phyloP scores from a whole-genome alignment of 1,140 invertebrate species.

The Macrobrachium nipponense region DNA sequence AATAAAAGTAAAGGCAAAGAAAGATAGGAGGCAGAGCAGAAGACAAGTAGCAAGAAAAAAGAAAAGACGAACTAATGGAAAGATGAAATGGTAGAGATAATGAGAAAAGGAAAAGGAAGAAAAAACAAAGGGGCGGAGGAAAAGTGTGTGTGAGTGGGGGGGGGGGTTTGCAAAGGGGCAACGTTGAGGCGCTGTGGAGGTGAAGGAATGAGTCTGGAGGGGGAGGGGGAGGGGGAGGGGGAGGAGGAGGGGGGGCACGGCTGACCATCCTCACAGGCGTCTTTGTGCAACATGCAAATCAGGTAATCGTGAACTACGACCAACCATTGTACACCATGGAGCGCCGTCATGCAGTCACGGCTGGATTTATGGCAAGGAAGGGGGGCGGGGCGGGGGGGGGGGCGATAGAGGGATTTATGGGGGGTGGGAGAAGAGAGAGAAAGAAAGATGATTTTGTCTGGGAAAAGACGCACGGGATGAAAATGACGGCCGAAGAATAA shows the following conservation, averaged over 20 bases:
- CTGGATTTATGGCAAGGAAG: conserved; percentile 29
- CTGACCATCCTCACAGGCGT: conserved; percentile 35
- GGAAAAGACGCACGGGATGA: too few species aligned
- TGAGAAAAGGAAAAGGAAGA: not conserved
- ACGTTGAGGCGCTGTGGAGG: not conserved
- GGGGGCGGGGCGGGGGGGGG: conserved; percentile 14
- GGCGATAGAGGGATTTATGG: not conserved
- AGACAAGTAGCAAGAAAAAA: conserved; percentile 3
- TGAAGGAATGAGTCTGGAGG: not conserved
- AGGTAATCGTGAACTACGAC: conserved; percentile 50
- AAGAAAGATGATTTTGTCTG: not conserved
- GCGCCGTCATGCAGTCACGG: conserved; percentile 36
- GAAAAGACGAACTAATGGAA: not conserved
- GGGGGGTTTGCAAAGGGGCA: not conserved
- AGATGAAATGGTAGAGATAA: not conserved
- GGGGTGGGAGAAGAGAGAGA: not conserved
- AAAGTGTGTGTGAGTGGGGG: not conserved
- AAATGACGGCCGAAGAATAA: too few species aligned
- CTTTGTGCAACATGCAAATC: conserved; percentile 56
- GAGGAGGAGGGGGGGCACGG: not conserved
- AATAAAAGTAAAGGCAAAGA: not conserved
- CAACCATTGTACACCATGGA: conserved; percentile 45
- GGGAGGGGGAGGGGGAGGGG: not conserved
- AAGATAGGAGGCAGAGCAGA: not conserved
- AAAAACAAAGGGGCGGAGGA: not conserved